Percentiles rank a stretch among this genome's conserved stretches.
Evolutionary conservation across 2,888 invertebrate genomes (phyloP).

Genomic region (Andrena minutula): DNA sequence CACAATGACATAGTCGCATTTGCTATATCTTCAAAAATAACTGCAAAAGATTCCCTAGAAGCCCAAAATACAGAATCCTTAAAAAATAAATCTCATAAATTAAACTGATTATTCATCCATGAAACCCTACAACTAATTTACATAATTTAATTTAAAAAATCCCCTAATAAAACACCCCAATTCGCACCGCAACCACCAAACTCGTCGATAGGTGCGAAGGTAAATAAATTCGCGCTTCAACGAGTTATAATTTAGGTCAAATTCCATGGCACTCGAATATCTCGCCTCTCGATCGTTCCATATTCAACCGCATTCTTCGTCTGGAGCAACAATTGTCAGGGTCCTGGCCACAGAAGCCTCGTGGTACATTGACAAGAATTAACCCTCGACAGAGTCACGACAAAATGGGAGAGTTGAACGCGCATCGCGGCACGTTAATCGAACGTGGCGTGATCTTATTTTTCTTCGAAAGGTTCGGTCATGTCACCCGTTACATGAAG

Average conservation of each 20-base stretch:
- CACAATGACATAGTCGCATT: no score
- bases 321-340: not conserved
- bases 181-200: not conserved
- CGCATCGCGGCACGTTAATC: not conserved
- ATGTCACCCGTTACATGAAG: constrained; percentile 75
- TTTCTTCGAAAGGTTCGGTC: constrained; percentile 41
- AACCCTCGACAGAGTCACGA: not conserved
- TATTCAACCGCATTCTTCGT: constrained; percentile 25
- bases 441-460: constrained; percentile 26
- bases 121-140: no score
- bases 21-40: no score
- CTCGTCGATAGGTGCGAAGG: not conserved
- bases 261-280: constrained; percentile 41
- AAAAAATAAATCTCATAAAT: no score
- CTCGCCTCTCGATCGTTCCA: constrained; percentile 40
- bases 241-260: constrained; percentile 48
- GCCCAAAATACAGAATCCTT: no score
- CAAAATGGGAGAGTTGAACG: not conserved
- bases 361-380: constrained; percentile 26
- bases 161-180: not conserved
- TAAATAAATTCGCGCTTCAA: constrained; percentile 4
- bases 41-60: no score
- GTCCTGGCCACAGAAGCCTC: not conserved
- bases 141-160: not conserved
- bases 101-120: no score